phyloP scores from a whole-genome alignment of 1,140 invertebrate genomes.

The Drosophila ananassae region DNA sequence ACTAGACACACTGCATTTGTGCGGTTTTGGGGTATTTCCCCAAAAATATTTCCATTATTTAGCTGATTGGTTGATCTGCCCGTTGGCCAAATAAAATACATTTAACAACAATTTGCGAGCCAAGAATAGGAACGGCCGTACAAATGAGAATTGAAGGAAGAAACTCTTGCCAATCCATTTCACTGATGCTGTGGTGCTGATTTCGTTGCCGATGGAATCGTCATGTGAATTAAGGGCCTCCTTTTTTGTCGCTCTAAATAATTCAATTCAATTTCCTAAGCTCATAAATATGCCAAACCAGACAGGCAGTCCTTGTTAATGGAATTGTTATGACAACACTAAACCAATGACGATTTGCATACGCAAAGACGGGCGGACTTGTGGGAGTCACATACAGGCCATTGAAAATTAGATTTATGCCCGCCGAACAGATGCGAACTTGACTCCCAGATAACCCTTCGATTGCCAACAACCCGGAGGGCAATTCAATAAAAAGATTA shows the following conservation, averaged over 20 bases:
- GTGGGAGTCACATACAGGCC: constrained; percentile 33
- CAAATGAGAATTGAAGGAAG: constrained; percentile 5
- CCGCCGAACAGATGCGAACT: constrained; percentile 60
- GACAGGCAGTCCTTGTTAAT: constrained; percentile 60
- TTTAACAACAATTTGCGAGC: constrained; percentile 21
- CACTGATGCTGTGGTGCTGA: constrained; percentile 4
- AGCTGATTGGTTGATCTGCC: constrained; percentile 31
- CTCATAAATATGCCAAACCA: constrained; percentile 63
- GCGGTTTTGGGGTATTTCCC: constrained; percentile 55
- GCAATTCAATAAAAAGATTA: constrained; percentile 71
- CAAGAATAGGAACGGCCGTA: background rate
- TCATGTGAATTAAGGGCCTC: constrained; percentile 24
- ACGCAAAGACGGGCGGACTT: constrained; percentile 13
- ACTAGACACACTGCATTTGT: constrained; percentile 51
- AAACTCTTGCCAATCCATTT: constrained; percentile 42
- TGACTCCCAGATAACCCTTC: constrained; percentile 35
- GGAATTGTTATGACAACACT: constrained; percentile 75
- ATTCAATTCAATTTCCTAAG: constrained; percentile 72
- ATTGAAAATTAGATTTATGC: constrained; percentile 69
- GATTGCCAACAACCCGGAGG: constrained; percentile 50
- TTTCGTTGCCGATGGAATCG: constrained; percentile 25
- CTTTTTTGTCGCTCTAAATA: constrained; percentile 44
- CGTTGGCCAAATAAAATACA: constrained; percentile 11
- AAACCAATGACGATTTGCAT: constrained; percentile 45
- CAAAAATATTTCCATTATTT: constrained; percentile 39